Percentiles rank a stretch among this genome's conserved stretches.
phyloP scores from a whole-genome alignment of 2,113 vertebrate species.

The Eudyptes chrysolophus region DNA sequence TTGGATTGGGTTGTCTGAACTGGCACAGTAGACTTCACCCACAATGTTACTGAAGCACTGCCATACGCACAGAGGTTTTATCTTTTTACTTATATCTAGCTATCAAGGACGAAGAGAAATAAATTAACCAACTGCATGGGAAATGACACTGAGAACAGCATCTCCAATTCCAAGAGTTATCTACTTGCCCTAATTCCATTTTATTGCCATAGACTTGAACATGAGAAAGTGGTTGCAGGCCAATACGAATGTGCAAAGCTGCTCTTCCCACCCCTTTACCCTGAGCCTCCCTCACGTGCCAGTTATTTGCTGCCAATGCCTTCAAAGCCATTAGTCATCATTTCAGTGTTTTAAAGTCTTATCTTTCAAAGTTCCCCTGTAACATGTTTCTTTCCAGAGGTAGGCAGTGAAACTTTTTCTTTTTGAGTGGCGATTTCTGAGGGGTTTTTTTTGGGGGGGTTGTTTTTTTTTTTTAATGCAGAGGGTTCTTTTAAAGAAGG shows the following conservation, averaged over 20 bases:
- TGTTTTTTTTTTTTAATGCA: neutral
- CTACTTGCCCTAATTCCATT: neutral
- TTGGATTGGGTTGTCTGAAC: neutral
- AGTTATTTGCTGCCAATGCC: neutral
- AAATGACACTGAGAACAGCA: neutral
- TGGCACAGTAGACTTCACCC: neutral
- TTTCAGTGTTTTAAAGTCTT: neutral
- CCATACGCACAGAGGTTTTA: rapidly evolving
- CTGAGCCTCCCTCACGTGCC: neutral
- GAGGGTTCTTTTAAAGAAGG: neutral
- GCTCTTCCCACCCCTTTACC: neutral
- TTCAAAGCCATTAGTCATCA: neutral
- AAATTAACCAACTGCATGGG: neutral
- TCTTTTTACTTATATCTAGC: neutral
- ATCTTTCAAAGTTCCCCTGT: neutral
- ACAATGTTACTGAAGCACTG: neutral
- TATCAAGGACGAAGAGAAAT: neutral
- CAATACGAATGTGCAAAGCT: neutral
- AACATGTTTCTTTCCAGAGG: neutral
- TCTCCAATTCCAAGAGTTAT: neutral
- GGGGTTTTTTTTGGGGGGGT: neutral
- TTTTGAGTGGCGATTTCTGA: neutral
- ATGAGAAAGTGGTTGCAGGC: neutral
- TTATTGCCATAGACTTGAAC: neutral
- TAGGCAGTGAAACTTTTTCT: neutral